Evolutionary conservation across 2,888 invertebrate genomes (phyloP).

Genomic region (Chalcis sispes): DNA sequence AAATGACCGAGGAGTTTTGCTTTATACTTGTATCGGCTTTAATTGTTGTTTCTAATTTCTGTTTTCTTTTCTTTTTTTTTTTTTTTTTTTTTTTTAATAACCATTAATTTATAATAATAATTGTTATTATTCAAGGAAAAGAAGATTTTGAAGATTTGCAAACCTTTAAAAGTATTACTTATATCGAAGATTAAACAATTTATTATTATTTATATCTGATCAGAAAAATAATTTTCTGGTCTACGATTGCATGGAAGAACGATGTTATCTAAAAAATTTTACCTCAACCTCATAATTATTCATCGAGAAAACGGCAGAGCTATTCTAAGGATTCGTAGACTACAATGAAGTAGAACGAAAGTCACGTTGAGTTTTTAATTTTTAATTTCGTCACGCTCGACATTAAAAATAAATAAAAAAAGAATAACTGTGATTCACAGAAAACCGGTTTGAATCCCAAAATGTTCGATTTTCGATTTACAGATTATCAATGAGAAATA

Average conservation of each 20-base stretch:
- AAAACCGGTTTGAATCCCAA: slow-evolving; percentile 41
- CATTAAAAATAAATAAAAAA: slow-evolving; percentile 22
- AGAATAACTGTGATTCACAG: slow-evolving; percentile 36
- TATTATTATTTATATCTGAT: no score
- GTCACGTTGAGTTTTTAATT: neutral
- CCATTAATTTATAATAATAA: no score
- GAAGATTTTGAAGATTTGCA: no score
- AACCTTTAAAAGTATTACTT: neutral
- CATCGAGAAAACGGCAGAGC: slow-evolving; percentile 3
- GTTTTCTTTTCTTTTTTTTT: no score
- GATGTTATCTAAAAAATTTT: neutral
- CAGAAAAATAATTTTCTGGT: no score
- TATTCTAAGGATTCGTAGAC: no score
- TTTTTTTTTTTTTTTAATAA: no score
- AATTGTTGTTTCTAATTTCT: no score
- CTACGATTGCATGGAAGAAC: no score
- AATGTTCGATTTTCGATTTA: slow-evolving; percentile 44
- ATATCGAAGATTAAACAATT: neutral
- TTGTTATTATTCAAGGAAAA: no score
- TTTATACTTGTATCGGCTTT: neutral
- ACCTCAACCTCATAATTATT: neutral
- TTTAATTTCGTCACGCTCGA: slow-evolving; percentile 30
- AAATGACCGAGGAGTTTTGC: slow-evolving; percentile 9
- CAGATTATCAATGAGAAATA: neutral
- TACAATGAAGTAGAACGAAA: no score